Evolutionary conservation across 2,797 vertebrate species (phyloP), one percentile per base, ranked within the genome.

Genomic region (Columba guinea): DNA sequence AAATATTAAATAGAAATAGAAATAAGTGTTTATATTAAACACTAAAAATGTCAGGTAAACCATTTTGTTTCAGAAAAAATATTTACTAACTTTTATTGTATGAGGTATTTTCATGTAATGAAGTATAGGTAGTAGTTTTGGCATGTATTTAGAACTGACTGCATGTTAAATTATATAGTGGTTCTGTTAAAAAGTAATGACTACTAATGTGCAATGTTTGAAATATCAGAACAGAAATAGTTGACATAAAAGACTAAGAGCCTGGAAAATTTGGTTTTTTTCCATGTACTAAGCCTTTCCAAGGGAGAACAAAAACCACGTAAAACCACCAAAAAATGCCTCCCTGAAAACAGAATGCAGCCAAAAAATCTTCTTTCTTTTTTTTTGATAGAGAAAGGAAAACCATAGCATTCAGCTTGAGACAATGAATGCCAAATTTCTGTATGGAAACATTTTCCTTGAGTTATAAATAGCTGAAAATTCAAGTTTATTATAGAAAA

Each of bases 201-300:
- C 75, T 87, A 95, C 62, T 52, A 37, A 93, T 93, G 19, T 55
- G 78, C 79, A 32, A 49, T 93, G 60, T 86, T 91, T 83, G 91
- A 90, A 97, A 75, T 89, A 89, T 82, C 49, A 74, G 70, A 92
- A 89, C 91, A 87, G 71, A 97, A 97, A 96, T 24, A 41, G 73
- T 55, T 95, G 55, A 96, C 68, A 93, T 95, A 73, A 95, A 96
- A 93, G 79, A 80, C 70, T 94, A 92, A 95, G 69, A 81, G 37
- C 81, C 87, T 91, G 81, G 87, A 95, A 97, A 96, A 75, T 90
- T 91, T 96, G 59, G 89, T 95, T 95, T 95, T 95, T 94, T 91
- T 94, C 91, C 94, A 94, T 52, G 24, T 89, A 88, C 78, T 34
- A 91, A 82, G 46, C 49, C 84, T 96, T 96, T 92, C 87, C 90